A percentile compares a stretch with the other conserved stretches of the same genome.
Evolutionary conservation across 2,113 vertebrate genomes (phyloP).

Genomic region (Esox niger): DNA sequence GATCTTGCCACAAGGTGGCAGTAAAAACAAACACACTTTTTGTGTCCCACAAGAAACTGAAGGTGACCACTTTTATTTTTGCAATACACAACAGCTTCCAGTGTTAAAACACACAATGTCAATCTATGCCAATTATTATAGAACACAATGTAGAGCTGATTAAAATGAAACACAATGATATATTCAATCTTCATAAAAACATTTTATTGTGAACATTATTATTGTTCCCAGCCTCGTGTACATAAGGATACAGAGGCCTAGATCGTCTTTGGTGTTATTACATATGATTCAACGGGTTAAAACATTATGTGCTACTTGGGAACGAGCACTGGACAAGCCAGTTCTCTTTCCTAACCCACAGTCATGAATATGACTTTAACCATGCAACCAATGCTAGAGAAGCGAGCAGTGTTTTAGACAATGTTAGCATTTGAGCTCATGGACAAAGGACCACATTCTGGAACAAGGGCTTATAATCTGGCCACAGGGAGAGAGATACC

Average conservation of each 20-base stretch:
- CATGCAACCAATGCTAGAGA: neutral
- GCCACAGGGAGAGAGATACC: neutral
- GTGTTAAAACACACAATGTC: too few relatives aligned
- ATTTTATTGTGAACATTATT: neutral
- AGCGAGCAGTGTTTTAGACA: neutral
- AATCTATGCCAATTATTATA: neutral
- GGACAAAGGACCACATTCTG: neutral
- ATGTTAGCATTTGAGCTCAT: neutral
- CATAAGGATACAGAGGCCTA: neutral
- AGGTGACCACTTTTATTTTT: too few relatives aligned
- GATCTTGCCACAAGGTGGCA: slow-evolving; percentile 39
- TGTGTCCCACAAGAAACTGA: neutral
- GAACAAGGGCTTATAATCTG: neutral
- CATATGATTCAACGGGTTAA: neutral
- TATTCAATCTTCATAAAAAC: neutral
- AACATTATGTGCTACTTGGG: neutral
- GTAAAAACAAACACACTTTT: slow-evolving; percentile 16
- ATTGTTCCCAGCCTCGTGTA: neutral
- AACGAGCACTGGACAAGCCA: neutral
- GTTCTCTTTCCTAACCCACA: neutral
- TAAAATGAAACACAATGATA: neutral
- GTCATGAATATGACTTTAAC: neutral
- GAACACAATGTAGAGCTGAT: neutral
- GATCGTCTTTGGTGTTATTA: neutral
- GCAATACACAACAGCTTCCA: neutral